These are phyloP conservation scores for Falco rusticolus DNA, from an alignment of 2,797 vertebrate species.

Conservation along the genomic window DNA sequence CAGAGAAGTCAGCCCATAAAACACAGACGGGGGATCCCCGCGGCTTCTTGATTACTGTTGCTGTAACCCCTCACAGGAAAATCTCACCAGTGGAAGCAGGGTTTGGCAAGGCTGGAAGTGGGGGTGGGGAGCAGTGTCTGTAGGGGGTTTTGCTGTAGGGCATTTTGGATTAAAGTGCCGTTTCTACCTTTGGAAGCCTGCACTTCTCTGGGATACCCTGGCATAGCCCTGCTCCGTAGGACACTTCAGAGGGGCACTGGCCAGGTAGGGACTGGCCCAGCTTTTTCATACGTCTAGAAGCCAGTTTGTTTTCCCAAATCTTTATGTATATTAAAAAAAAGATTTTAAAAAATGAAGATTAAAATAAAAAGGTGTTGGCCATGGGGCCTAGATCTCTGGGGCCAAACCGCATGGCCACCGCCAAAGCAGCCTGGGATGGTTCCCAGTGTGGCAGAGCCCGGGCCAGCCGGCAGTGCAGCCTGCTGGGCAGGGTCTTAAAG, in stretches of 20 bases:
- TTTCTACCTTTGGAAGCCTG: neutral
- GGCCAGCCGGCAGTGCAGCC: neutral
- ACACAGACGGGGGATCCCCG: neutral
- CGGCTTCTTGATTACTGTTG: neutral
- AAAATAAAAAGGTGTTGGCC: neutral
- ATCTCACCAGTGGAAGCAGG: neutral
- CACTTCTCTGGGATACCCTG: neutral
- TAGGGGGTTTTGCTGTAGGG: neutral
- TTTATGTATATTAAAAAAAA: neutral
- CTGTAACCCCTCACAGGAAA: neutral
- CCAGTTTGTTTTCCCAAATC: neutral
- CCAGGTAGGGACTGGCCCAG: neutral
- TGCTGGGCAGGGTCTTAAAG: neutral
- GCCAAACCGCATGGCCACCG: fast-evolving
- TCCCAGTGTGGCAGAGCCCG: neutral
- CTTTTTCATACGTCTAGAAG: neutral
- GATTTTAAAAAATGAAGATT: fast-evolving
- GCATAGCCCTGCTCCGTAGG: neutral
- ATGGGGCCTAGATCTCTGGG: fast-evolving
- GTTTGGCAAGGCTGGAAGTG: neutral
- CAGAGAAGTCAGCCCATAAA: neutral
- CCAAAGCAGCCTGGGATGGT: neutral
- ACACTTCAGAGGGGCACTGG: neutral
- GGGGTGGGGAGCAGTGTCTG: fast-evolving
- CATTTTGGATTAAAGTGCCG: neutral